Percentiles rank a stretch among this genome's conserved stretches.
phyloP scores from a whole-genome alignment of 2,888 invertebrate genomes.

The Prenolepis imparis region DNA sequence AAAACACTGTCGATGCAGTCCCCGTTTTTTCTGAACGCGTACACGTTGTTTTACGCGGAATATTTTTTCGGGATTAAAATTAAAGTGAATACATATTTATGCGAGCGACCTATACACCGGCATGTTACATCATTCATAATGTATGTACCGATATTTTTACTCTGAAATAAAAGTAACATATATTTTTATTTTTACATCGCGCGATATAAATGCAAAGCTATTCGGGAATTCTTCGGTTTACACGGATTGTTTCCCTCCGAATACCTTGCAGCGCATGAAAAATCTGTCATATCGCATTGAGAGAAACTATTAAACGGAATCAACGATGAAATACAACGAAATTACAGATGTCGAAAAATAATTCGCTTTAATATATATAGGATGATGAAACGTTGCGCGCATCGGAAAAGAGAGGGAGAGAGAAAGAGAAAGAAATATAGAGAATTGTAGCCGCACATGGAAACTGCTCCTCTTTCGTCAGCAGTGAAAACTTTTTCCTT shows the following conservation, averaged over 20 bases:
- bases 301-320: conserved; percentile 38
- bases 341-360: conserved; percentile 51
- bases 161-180: conserved; percentile 20
- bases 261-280: conserved; percentile 16
- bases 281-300: not conserved
- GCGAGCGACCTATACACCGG: conserved; percentile 25
- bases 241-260: conserved; percentile 2
- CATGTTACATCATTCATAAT: conserved; percentile 19
- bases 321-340: conserved; percentile 30
- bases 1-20: conserved; percentile 38
- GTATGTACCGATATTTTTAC: conserved; percentile 25
- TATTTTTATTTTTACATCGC: conserved; percentile 21
- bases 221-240: conserved; percentile 30
- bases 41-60: conserved; percentile 42
- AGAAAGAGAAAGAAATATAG: not conserved
- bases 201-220: not conserved
- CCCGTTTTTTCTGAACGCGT: conserved; percentile 20
- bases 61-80: conserved; percentile 54
- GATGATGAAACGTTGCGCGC: conserved; percentile 35
- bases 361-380: conserved; percentile 41
- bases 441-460: conserved; percentile 18
- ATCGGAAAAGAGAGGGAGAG: not conserved
- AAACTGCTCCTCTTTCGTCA: conserved; percentile 41
- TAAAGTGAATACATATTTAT: conserved; percentile 55
- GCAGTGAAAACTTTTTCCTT: conserved; percentile 65